These are phyloP conservation scores for Goniozus legneri DNA, from an alignment of 1,140 invertebrate genomes.

Conservation along the genomic window DNA sequence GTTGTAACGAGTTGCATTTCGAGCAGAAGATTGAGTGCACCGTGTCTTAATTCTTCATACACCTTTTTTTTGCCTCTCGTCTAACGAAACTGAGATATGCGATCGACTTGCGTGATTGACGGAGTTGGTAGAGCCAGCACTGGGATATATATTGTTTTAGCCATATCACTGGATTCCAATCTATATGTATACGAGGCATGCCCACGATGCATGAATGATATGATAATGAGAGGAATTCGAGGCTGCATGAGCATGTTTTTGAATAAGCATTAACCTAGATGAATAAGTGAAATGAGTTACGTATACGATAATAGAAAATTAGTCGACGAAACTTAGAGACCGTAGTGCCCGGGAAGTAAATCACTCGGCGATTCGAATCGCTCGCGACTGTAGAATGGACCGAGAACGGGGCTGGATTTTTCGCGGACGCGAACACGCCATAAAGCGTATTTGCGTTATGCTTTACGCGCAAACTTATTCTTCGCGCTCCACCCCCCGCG, in stretches of 20 bases:
- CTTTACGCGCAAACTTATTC: too few species aligned
- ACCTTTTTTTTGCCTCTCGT: too few species aligned
- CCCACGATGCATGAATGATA: constrained; percentile 32
- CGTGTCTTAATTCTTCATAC: too few species aligned
- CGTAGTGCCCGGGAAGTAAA: too few species aligned
- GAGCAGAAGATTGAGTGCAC: constrained; percentile 28
- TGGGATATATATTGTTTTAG: constrained; percentile 20
- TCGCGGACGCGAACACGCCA: too few species aligned
- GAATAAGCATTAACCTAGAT: constrained; percentile 29
- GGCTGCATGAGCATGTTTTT: constrained; percentile 37
- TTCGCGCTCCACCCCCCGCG: too few species aligned
- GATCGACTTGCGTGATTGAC: constrained; percentile 26
- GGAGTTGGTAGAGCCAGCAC: constrained; percentile 11
- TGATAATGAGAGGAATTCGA: constrained; percentile 24
- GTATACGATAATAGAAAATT: not conserved
- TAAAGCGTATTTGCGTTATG: too few species aligned
- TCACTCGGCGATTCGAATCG: too few species aligned
- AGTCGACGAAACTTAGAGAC: not conserved
- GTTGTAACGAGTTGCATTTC: too few species aligned
- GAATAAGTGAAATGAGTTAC: constrained; percentile 11
- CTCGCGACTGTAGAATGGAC: too few species aligned
- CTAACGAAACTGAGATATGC: too few species aligned
- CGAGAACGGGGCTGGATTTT: too few species aligned
- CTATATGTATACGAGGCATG: constrained; percentile 24
- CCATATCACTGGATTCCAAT: constrained; percentile 19